These are phyloP conservation scores for Caligus rogercresseyi DNA, from an alignment of 1,140 invertebrate genomes.

Conservation along the genomic window DNA sequence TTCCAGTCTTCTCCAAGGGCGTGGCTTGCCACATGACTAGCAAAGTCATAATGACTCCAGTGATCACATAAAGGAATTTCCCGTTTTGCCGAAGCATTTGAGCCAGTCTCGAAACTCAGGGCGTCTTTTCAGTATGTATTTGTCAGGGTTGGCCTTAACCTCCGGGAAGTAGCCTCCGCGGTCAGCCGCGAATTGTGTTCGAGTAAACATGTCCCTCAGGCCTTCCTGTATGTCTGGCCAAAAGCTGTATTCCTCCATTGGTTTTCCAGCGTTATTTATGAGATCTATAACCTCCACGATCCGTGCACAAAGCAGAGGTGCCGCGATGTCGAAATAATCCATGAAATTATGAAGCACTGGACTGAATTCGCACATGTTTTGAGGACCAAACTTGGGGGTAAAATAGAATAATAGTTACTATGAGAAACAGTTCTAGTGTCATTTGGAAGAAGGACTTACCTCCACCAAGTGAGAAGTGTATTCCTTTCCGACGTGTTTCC, in stretches of 20 bases:
- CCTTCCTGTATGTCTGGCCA: conserved; percentile 26
- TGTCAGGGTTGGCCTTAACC: conserved; percentile 25
- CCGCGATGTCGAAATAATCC: conserved; percentile 31
- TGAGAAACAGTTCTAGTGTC: neutral
- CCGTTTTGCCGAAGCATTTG: conserved; percentile 25
- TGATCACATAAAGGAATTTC: conserved; percentile 28
- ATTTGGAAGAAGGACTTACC: neutral
- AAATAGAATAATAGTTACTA: neutral
- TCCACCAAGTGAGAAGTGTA: conserved; percentile 9
- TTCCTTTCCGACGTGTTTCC: conserved; percentile 5
- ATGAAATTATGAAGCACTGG: conserved; percentile 28
- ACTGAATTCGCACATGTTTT: conserved; percentile 9
- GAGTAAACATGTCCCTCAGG: conserved; percentile 25
- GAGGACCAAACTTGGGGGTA: neutral
- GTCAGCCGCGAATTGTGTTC: conserved; percentile 24
- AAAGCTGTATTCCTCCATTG: conserved; percentile 25
- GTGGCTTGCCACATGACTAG: conserved; percentile 25
- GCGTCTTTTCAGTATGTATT: conserved; percentile 27
- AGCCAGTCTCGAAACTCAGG: conserved; percentile 28
- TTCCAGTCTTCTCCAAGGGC: conserved; percentile 29
- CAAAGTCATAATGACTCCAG: conserved; percentile 29
- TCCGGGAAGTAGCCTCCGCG: conserved; percentile 26
- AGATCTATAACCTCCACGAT: conserved; percentile 28
- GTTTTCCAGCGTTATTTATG: conserved; percentile 17
- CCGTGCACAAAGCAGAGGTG: conserved; percentile 27